phyloP scores from a whole-genome alignment of 1,140 invertebrate species.

The Microplitis demolitor region DNA sequence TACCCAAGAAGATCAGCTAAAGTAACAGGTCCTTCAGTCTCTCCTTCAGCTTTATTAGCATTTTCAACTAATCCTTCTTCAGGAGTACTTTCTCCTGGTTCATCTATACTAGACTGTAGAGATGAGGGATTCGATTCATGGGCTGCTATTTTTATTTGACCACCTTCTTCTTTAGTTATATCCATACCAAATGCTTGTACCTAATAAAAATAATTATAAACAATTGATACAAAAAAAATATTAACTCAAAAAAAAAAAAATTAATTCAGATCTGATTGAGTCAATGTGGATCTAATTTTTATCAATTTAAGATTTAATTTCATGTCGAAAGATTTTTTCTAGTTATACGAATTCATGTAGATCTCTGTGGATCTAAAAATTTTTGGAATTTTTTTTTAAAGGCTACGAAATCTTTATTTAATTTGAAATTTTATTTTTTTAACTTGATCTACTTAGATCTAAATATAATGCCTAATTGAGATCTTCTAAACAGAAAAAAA shows the following conservation, averaged over 20 bases:
- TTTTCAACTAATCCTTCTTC: constrained; percentile 68
- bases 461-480: neutral
- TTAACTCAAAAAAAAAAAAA: neutral
- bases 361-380: too few relatives aligned
- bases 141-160: constrained; percentile 73
- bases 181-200: constrained; percentile 77
- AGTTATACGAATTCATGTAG: too few relatives aligned
- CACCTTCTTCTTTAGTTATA: constrained; percentile 80
- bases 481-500: too few relatives aligned
- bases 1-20: constrained; percentile 78
- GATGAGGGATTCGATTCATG: constrained; percentile 72
- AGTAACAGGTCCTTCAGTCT: constrained; percentile 66
- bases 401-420: too few relatives aligned
- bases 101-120: constrained; percentile 68
- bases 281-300: too few relatives aligned
- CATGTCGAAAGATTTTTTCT: too few relatives aligned
- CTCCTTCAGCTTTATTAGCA: constrained; percentile 45
- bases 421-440: neutral
- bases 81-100: constrained; percentile 65
- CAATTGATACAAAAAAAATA: neutral
- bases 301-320: too few relatives aligned
- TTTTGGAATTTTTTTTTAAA: too few relatives aligned
- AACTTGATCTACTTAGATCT: neutral
- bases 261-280: too few relatives aligned
- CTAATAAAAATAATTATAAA: constrained; percentile 39